Evolutionary conservation across 35 echinoderm and acorn worm species (phyloP), one percentile per base, ranked within the genome.

Genomic region (Strongylocentrotus purpuratus): DNA sequence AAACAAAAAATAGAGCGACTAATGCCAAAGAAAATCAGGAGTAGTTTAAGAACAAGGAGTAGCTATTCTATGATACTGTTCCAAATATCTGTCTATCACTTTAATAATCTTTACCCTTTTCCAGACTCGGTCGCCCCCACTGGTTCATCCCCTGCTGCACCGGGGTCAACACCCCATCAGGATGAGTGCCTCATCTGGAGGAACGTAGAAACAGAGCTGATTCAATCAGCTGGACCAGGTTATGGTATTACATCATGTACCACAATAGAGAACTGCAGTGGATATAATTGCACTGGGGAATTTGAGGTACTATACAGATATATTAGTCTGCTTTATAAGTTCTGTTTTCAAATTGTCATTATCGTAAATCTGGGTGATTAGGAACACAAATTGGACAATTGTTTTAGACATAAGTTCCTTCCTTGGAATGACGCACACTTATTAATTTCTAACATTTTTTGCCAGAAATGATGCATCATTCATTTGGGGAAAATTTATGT

Each of bases 221-320:
- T 93, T 33, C 45, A 93, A 93, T 93, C 91, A 33, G 91, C 91
- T 93, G 91, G 91, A 58, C 91, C 91, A 11, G 91, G 91, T 31
- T 93, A 93, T 93, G 91, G 91, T 32, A 93, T 93, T 58, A 93
- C 91, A 33, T 93, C 91, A 47, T 93, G 91, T 25, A 14, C 91
- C 12, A 93, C 91, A 3, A 93, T 93, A 31, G 46, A 93, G 47
- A 93, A 58, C 47, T 93, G 91, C 91, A 93, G 91, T 93, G 91
- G 91, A 6, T 93, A 93, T 45, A 93, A 93, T 13, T 93, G 91
- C 48, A 93, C 91, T 14, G 91, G 91, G 20, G 91, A 93, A 93
- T 93, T 93, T 93, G 91, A 93, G 91, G 91, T 93, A 55, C 50
- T 55, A 41, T 41, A 41, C 35, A 41, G 0, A 41, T 41, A 41